These are phyloP conservation scores for Meteorus cinctellus DNA, from an alignment of 2,888 invertebrate genomes.

Conservation along the genomic window DNA sequence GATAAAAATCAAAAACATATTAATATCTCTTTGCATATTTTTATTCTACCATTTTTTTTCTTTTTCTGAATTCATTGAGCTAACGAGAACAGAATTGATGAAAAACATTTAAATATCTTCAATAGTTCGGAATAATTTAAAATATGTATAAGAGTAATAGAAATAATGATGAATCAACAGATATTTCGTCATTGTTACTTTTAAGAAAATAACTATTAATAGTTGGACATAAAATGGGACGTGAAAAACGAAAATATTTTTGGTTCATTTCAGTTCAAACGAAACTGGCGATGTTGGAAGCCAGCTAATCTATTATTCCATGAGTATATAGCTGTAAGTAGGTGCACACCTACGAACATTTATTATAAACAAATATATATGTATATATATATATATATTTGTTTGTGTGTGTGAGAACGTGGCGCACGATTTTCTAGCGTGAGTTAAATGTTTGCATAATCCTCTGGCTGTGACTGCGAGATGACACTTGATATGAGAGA, in stretches of 20 bases:
- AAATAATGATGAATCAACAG: neutral
- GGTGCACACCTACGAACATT: neutral
- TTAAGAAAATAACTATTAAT: neutral
- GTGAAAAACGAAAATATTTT: neutral
- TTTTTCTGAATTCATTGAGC: neutral
- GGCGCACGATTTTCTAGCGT: slow-evolving; percentile 8
- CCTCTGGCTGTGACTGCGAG: slow-evolving; percentile 9
- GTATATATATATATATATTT: neutral
- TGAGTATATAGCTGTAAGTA: neutral
- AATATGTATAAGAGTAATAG: neutral
- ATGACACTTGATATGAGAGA: slow-evolving; percentile 23
- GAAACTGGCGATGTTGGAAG: neutral
- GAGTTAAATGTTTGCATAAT: slow-evolving; percentile 22
- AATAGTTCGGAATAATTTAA: too few relatives aligned
- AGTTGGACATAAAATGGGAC: neutral
- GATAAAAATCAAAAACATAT: slow-evolving; percentile 20
- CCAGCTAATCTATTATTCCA: neutral
- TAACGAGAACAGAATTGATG: neutral
- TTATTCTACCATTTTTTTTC: neutral
- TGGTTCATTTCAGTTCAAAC: neutral
- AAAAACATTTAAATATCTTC: neutral
- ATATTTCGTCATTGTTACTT: neutral
- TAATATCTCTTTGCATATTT: neutral
- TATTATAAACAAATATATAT: neutral
- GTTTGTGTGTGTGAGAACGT: neutral